A percentile compares a stretch with the other conserved stretches of the same genome.
Conservation (phyloP, 23 tunicate species). For the Clavelina lepadiformis region DNA sequence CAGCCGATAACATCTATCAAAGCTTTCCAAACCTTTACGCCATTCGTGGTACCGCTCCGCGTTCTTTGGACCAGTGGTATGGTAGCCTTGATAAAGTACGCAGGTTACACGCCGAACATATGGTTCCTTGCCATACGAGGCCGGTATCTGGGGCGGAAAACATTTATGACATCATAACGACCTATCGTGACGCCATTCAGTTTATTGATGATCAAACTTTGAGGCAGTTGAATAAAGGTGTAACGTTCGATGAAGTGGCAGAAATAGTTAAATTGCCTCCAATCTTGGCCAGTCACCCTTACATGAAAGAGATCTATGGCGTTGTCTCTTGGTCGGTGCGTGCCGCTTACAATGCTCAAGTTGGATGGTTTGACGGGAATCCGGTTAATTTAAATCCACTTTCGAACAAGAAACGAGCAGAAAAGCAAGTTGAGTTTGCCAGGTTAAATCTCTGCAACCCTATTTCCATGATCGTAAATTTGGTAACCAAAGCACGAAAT, state of each 20-base stretch:
- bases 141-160: slow-evolving; percentile 48
- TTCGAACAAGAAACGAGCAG: no score
- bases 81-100: slow-evolving; percentile 50
- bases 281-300: slow-evolving; percentile 48
- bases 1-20: slow-evolving; percentile 83
- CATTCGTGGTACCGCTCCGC: slow-evolving; percentile 70
- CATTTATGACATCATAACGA: slow-evolving; percentile 51
- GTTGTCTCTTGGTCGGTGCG: slow-evolving; percentile 84
- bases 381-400: no score
- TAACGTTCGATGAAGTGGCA: slow-evolving; percentile 52
- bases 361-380: slow-evolving; percentile 93
- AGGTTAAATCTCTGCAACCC: no score
- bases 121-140: slow-evolving; percentile 69
- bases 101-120: slow-evolving; percentile 27
- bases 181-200: slow-evolving; percentile 79
- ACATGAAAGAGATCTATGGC: slow-evolving; percentile 71
- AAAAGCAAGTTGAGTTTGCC: no score
- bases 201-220: slow-evolving; percentile 83
- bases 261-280: slow-evolving; percentile 56
- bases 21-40: slow-evolving; percentile 94
- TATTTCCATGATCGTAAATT: no score
- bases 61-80: slow-evolving; percentile 52
- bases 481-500: no score
- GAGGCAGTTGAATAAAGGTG: slow-evolving; percentile 31
- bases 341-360: slow-evolving; percentile 27